phyloP scores from a whole-genome alignment of 2,888 invertebrate species.

The Epistrophe eligans region DNA sequence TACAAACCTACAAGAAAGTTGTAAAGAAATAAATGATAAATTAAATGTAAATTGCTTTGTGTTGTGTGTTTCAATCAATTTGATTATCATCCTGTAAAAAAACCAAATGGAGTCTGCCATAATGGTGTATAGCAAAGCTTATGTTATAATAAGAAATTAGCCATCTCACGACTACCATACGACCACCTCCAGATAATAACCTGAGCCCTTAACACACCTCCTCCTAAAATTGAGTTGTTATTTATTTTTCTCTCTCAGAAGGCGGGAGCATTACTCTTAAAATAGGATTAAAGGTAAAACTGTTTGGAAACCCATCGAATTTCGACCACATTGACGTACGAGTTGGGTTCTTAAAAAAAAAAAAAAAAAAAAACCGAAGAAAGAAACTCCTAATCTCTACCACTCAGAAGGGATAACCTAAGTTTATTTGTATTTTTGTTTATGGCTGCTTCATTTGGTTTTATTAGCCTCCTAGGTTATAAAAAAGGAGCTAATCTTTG shows the following conservation, averaged over 20 bases:
- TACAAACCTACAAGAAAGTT: conserved; percentile 80
- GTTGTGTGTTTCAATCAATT: conserved; percentile 62
- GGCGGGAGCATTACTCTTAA: conserved; percentile 54
- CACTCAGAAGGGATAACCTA: conserved; percentile 71
- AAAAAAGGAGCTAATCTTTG: conserved; percentile 70
- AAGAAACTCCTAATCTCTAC: conserved; percentile 67
- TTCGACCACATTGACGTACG: not conserved
- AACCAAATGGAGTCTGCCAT: not conserved
- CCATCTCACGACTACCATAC: not conserved
- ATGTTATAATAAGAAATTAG: conserved; percentile 34
- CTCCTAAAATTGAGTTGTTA: conserved; percentile 52
- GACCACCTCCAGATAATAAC: conserved; percentile 14
- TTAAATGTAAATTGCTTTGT: conserved; percentile 55
- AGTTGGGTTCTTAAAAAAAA: not conserved
- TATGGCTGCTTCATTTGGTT: conserved; percentile 74
- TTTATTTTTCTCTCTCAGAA: conserved; percentile 4
- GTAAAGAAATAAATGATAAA: conserved; percentile 55
- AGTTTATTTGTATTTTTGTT: conserved; percentile 75
- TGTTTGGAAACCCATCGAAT: conserved; percentile 54
- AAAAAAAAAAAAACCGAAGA: not conserved
- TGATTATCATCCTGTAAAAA: conserved; percentile 24
- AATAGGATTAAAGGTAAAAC: conserved; percentile 72
- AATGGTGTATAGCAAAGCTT: conserved; percentile 10
- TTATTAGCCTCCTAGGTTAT: conserved; percentile 67
- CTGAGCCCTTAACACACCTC: conserved; percentile 4